Percentiles rank a stretch among this genome's conserved stretches.
Evolutionary conservation across 2,888 invertebrate species (phyloP).

Genomic region (Coenonympha arcania): DNA sequence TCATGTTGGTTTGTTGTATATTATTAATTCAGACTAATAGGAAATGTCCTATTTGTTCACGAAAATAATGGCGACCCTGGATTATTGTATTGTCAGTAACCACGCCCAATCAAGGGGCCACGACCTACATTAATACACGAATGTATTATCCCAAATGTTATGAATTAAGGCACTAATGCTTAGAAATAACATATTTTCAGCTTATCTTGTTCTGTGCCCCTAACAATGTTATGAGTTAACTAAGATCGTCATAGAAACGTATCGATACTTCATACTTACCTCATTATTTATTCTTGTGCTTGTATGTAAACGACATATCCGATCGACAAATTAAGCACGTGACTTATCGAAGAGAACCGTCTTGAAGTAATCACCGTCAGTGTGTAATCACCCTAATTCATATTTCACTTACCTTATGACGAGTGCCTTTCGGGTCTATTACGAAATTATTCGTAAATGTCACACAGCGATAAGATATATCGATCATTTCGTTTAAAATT

Average conservation of each 20-base stretch:
- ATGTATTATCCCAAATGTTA: conserved; percentile 7
- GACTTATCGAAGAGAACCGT: too few relatives aligned
- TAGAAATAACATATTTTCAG: too few relatives aligned
- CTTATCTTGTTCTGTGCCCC: too few relatives aligned
- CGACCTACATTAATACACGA: conserved; percentile 10
- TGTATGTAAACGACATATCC: too few relatives aligned
- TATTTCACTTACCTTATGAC: conserved; percentile 2
- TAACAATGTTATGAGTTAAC: too few relatives aligned
- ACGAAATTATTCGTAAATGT: conserved; percentile 9
- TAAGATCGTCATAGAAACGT: too few relatives aligned
- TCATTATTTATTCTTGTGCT: too few relatives aligned
- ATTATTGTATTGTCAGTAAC: neutral
- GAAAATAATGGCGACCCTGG: neutral
- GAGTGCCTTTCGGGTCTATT: conserved; percentile 2
- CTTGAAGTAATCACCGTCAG: too few relatives aligned
- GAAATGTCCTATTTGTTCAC: neutral
- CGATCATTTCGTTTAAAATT: neutral
- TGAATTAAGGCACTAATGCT: neutral
- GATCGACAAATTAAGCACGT: too few relatives aligned
- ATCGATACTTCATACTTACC: too few relatives aligned
- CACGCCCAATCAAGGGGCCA: conserved; percentile 14
- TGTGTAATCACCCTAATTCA: neutral
- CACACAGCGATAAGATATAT: conserved; percentile 3
- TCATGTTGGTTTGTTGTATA: too few relatives aligned
- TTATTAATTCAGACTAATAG: neutral